phyloP scores from a whole-genome alignment of 2,113 vertebrate genomes.

The Bungarus multicinctus region DNA sequence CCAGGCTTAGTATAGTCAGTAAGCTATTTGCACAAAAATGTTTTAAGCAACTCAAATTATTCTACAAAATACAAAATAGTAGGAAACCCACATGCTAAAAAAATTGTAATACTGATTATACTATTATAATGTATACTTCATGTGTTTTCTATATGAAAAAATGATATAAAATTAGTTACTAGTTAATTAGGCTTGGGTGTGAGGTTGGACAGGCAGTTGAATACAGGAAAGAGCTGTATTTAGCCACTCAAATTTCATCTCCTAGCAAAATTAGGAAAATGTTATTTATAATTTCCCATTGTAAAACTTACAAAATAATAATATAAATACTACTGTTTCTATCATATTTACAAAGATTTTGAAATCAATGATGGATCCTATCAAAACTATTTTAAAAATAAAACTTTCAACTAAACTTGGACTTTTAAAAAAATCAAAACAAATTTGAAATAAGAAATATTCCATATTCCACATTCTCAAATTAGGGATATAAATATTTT shows the following conservation, averaged over 20 bases:
- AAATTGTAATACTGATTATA: not conserved
- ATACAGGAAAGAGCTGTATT: not conserved
- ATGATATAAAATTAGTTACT: not conserved
- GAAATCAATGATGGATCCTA: not conserved
- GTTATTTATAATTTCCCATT: not conserved
- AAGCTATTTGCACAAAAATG: not conserved
- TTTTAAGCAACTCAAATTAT: not conserved
- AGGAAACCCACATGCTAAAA: not conserved
- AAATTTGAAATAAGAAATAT: constrained; percentile 8
- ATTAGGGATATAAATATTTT: not conserved
- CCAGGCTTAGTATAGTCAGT: not conserved
- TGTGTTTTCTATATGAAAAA: not conserved
- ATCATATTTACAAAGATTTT: not conserved
- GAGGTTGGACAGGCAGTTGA: not conserved
- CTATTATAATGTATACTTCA: not conserved
- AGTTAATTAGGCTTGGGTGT: not conserved
- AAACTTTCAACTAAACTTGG: not conserved
- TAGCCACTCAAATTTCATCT: not conserved
- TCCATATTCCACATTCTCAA: not conserved
- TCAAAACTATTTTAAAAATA: not conserved
- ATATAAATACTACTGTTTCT: not conserved
- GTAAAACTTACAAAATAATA: not conserved
- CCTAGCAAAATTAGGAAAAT: not conserved
- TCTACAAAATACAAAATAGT: not conserved
- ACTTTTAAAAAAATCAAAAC: not conserved